Evolutionary conservation across 2,113 vertebrate genomes (phyloP), one percentile per base, ranked within the genome.

Genomic region (mouse (Mus musculus)): DNA sequence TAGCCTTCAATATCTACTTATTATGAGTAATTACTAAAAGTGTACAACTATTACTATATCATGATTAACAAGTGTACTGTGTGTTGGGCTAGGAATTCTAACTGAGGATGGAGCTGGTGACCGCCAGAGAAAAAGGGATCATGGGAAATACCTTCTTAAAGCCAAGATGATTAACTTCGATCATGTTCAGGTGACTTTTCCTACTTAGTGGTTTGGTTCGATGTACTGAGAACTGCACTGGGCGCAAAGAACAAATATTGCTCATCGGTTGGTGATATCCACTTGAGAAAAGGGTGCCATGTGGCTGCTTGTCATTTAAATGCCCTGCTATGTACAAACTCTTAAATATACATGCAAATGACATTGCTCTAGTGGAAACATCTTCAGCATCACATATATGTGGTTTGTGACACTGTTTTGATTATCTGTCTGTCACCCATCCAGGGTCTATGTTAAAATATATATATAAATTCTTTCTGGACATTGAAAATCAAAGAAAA

Each of bases 21-120:
- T 56, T 88, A 39, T 88, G 46, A 76, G 10, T 89, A 86, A 30
- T 26, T 63, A 80, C 72, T n/a, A 49, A 61, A 91, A 56, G 28
- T 77, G 33, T 84, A 63, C 89, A 87, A 78, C 0, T 54, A 82
- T 82, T 81, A 42, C 30, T 93, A 71, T 89, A 7, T 78, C 67
- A 33, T 87, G 78, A 87, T 82, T 86, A 91, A 42, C 67, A 91
- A 61, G 54, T 39, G 5, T 36, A 30, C 61, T 54, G 2, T 49
- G 33, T 42, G 8, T 69, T 87, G 22, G 73, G n/a, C 65, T 88
- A 88, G 89, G 52, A 93, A 49, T 39, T 96, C 3, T 96, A 77
- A 86, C 13, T 78, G 59, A 95, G 28, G 30, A 12, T 89, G 9
- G 36, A 91, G 56, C 59, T 81, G 33, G 54, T 19, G 49, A 95